These are phyloP conservation scores for Eriocheir sinensis DNA, from an alignment of 1,140 invertebrate species.

Conservation along the genomic window DNA sequence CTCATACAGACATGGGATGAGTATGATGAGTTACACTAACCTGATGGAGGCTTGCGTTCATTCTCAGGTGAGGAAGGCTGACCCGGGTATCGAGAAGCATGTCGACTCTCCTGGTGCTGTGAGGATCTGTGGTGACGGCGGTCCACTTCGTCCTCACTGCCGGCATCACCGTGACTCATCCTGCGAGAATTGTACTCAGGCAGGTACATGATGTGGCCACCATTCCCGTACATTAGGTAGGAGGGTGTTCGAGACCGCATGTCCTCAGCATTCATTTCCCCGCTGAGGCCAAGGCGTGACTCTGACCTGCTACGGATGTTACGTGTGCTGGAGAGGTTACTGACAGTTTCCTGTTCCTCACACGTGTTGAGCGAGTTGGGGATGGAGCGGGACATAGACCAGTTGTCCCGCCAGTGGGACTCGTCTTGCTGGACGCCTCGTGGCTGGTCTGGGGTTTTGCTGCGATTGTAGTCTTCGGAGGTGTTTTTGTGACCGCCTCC, in stretches of 20 bases:
- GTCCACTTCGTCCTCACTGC: slow-evolving; percentile 79
- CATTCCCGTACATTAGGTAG: slow-evolving; percentile 69
- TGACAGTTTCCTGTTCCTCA: slow-evolving; percentile 78
- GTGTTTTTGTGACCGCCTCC: slow-evolving; percentile 73
- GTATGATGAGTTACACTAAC: neutral
- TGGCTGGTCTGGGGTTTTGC: slow-evolving; percentile 62
- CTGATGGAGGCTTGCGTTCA: slow-evolving; percentile 76
- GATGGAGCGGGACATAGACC: slow-evolving; percentile 88
- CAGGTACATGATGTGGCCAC: slow-evolving; percentile 87
- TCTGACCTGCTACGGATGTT: slow-evolving; percentile 62
- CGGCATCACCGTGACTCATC: slow-evolving; percentile 77
- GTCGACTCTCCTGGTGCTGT: slow-evolving; percentile 41
- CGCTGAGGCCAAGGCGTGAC: slow-evolving; percentile 45
- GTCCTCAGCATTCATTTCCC: slow-evolving; percentile 2
- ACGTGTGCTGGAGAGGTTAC: slow-evolving; percentile 62
- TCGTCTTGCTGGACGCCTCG: slow-evolving; percentile 56
- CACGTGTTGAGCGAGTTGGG: slow-evolving; percentile 89
- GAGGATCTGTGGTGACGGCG: neutral
- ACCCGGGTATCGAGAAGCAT: slow-evolving; percentile 20
- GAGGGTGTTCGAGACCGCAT: slow-evolving; percentile 66
- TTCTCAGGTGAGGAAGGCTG: slow-evolving; percentile 65
- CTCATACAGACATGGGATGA: no score
- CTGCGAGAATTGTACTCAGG: slow-evolving; percentile 85
- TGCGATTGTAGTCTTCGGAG: slow-evolving; percentile 61
- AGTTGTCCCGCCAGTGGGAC: slow-evolving; percentile 80